phyloP scores from a whole-genome alignment of 2,797 vertebrate species.

The Myotis daubentonii region DNA sequence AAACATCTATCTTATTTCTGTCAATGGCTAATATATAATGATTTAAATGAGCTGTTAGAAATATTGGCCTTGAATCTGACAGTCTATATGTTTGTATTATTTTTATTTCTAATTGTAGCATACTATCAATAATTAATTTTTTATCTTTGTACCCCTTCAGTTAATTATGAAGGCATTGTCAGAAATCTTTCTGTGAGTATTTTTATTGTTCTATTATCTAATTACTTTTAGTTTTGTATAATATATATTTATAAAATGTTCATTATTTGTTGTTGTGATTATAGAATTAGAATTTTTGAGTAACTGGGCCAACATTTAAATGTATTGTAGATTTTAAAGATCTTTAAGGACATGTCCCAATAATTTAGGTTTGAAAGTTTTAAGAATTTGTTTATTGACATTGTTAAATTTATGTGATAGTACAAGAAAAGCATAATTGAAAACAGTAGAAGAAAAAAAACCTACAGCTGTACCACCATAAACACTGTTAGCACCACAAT shows the following conservation, averaged over 20 bases:
- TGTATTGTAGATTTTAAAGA: background rate
- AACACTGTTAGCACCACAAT: background rate
- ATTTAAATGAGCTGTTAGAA: constrained; percentile 56
- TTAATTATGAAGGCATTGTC: constrained; percentile 92
- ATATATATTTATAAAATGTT: background rate
- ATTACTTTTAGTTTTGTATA: constrained; percentile 32
- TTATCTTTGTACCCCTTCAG: constrained; percentile 86
- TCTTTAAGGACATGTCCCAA: background rate
- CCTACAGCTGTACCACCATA: background rate
- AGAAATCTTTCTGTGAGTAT: constrained; percentile 95
- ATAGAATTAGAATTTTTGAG: constrained; percentile 30
- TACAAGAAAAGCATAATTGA: background rate
- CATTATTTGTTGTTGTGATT: background rate
- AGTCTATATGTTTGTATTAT: background rate
- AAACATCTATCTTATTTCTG: background rate
- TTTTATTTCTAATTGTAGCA: constrained; percentile 34
- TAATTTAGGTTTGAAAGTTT: constrained; percentile 5
- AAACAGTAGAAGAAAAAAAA: background rate
- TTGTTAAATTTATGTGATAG: background rate
- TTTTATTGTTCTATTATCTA: background rate
- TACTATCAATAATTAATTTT: constrained; percentile 77
- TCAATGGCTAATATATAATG: background rate
- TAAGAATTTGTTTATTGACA: background rate
- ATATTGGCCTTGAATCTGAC: constrained; percentile 53
- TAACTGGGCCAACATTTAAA: background rate